phyloP scores from a whole-genome alignment of 1,140 invertebrate genomes.

The Lepidostoma basale region DNA sequence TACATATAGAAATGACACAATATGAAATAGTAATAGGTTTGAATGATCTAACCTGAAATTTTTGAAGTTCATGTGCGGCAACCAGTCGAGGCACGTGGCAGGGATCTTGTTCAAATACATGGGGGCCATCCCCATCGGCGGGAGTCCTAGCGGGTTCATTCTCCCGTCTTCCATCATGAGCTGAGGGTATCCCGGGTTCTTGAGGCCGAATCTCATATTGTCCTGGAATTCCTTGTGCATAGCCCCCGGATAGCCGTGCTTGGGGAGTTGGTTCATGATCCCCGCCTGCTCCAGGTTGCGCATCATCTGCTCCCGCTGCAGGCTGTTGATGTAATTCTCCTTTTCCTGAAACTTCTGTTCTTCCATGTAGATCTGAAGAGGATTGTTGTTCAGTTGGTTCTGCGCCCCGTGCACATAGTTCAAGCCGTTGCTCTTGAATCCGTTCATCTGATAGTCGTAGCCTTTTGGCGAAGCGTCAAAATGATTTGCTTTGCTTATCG shows the following conservation, averaged over 20 bases:
- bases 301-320: constrained; percentile 11
- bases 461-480: neutral
- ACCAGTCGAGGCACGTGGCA: constrained; percentile 46
- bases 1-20: too few species aligned
- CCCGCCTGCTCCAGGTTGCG: constrained; percentile 32
- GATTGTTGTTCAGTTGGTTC: constrained; percentile 2
- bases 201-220: constrained; percentile 20
- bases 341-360: constrained; percentile 19
- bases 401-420: neutral
- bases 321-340: neutral
- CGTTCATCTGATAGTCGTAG: constrained; percentile 11
- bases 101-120: constrained; percentile 30
- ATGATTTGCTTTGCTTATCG: constrained; percentile 30
- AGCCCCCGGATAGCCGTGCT: constrained; percentile 15
- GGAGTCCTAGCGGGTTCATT: constrained; percentile 33
- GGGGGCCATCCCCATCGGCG: constrained; percentile 48
- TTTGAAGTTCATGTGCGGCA: constrained; percentile 31
- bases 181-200: constrained; percentile 14
- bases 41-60: constrained; percentile 38
- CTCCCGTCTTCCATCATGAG: constrained; percentile 32
- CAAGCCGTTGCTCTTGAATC: constrained; percentile 10
- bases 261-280: constrained; percentile 11
- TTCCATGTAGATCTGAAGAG: constrained; percentile 7
- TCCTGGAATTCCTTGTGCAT: constrained; percentile 40
- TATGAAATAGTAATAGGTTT: neutral